Evolutionary conservation across 1,140 invertebrate species (phyloP).

Genomic region (Listronotus bonariensis): DNA sequence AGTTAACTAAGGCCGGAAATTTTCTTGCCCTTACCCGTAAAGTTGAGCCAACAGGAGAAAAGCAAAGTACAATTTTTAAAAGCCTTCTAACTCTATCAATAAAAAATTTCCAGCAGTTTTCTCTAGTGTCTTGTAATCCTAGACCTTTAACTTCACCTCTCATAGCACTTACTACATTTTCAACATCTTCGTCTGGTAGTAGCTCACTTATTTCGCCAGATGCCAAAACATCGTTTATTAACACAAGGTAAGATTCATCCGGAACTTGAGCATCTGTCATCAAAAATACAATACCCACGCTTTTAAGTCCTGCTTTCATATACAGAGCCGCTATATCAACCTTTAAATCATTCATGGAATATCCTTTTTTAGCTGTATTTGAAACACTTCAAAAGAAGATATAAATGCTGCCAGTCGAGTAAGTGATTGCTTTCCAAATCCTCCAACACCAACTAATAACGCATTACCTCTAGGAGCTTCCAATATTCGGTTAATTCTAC

Average conservation of each 20-base stretch:
- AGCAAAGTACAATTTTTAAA: constrained; percentile 85
- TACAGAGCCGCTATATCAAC: constrained; percentile 83
- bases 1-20: constrained; percentile 94
- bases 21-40: constrained; percentile 83
- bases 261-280: constrained; percentile 94
- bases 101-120: constrained; percentile 96
- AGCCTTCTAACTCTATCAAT: constrained; percentile 83
- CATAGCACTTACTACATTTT: constrained; percentile 82
- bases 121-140: constrained; percentile 83
- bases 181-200: constrained; percentile 88
- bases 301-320: constrained; percentile 86
- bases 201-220: constrained; percentile 93
- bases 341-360: constrained; percentile 82
- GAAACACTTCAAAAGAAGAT: constrained; percentile 86
- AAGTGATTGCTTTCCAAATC: constrained; percentile 92
- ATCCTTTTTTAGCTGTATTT: constrained; percentile 91
- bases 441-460: constrained; percentile 89
- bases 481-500: constrained; percentile 90
- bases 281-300: constrained; percentile 83
- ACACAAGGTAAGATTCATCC: constrained; percentile 88
- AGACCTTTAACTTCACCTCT: constrained; percentile 84
- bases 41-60: constrained; percentile 88
- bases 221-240: constrained; percentile 92
- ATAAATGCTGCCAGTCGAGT: constrained; percentile 87
- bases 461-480: constrained; percentile 91